Evolutionary conservation across 2,113 vertebrate genomes (phyloP).

Genomic region (Forbesichthys papilliferus): DNA sequence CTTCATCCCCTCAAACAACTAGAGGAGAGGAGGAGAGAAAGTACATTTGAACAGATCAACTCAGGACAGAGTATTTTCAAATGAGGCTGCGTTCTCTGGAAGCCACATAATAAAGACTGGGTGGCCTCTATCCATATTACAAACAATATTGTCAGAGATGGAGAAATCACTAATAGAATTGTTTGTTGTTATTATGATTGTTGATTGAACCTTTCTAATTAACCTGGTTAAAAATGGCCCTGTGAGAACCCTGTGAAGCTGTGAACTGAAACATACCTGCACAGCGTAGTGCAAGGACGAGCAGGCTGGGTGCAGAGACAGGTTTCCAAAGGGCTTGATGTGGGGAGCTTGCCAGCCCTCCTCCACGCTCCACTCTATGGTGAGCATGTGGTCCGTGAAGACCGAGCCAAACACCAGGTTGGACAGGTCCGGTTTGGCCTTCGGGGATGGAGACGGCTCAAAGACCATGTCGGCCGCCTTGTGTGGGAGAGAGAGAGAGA

Average conservation of each 20-base stretch:
- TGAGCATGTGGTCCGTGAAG: conserved; percentile 94
- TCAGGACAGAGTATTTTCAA: not conserved
- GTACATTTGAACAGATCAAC: not conserved
- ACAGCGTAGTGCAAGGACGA: conserved; percentile 81
- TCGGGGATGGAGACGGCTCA: conserved; percentile 63
- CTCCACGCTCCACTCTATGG: conserved; percentile 80
- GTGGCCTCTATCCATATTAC: no score
- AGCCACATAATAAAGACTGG: not conserved
- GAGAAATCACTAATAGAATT: no score
- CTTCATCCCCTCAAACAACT: conserved; percentile 93
- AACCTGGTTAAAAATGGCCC: not conserved
- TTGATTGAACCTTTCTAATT: no score
- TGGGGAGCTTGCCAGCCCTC: conserved; percentile 85
- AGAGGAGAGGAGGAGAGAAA: not conserved
- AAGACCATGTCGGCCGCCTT: conserved; percentile 83
- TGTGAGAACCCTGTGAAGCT: no score
- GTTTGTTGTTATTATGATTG: no score
- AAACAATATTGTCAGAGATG: no score
- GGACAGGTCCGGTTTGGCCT: conserved; percentile 79
- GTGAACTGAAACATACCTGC: conserved; percentile 72
- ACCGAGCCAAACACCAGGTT: conserved; percentile 80
- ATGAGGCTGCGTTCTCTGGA: not conserved
- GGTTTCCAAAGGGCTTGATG: conserved; percentile 83
- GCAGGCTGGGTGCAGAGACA: conserved; percentile 83
- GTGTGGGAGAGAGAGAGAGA: not conserved